Evolutionary conservation across 2,113 vertebrate species (phyloP), one percentile per base, ranked within the genome.

Genomic region (Mastomys coucha): DNA sequence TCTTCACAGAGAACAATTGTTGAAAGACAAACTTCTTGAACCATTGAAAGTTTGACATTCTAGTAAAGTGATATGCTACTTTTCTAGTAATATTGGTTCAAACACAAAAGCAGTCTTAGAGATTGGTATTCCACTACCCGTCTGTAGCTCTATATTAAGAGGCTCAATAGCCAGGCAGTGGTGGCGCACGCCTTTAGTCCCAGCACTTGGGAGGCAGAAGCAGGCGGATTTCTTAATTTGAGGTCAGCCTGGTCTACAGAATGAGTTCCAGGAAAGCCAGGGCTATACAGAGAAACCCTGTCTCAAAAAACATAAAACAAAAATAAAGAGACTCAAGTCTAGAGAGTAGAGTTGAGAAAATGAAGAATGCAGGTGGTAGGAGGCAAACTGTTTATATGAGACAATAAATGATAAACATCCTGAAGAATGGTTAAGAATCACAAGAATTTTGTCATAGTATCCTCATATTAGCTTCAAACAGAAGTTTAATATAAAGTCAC

Each of bases 21-120:
- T 72, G 45, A 89, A 95, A 89, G 76, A 75, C 63, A 49, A 93
- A 65, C 24, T 51, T 88, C 51, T 69, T 73, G 31, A 70, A 58
- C 73, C 42, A 24, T 72, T n/a, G n/a, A 58, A 36, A 82, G 39
- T 88, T 75, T 84, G 80, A 96, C 28, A 88, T 24, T 56, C 63
- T 89, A 86, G 76, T 85, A 63, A 88, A 85, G 17, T 76, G 73
- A 70, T 45, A 28, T 17, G n/a, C 17, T 7, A 72, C 91, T 86
- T 95, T 75, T 91, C 31, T 89, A 86, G 72, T 24, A 77, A 77
- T 67, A 36, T 69, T 60, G 39, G 31, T n/a, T 73, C 82, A 90
- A 93, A 82, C 45, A 95, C 69, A 89, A 82, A 85, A 75, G 28
- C 17, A 78, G 53, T 84, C 92, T 96, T 90, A 87, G 53, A n/a